phyloP scores from a whole-genome alignment of 2,797 vertebrate species.

The Parauchenoglanis ngamensis region DNA sequence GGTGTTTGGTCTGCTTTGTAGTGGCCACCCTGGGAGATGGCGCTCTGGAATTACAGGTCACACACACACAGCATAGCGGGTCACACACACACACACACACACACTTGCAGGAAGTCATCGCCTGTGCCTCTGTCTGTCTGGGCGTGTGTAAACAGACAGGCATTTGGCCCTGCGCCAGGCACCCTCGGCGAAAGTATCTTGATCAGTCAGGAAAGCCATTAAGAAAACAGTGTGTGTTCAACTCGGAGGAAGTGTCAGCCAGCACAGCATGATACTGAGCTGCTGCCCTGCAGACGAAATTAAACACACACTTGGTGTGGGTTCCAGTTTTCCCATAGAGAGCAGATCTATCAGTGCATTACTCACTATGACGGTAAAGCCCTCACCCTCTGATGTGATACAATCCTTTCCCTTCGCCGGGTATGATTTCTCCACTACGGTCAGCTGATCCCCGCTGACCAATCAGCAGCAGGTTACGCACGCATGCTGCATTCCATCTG shows the following conservation, averaged over 20 bases:
- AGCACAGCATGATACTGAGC: background rate
- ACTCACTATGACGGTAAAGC: conserved; percentile 46
- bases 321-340: background rate
- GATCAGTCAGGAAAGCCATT: conserved; percentile 52
- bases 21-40: conserved; percentile 40
- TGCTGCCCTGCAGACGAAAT: background rate
- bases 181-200: conserved; percentile 40
- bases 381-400: conserved; percentile 36
- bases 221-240: conserved; percentile 49
- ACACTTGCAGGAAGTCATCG: conserved; percentile 44
- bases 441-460: conserved; percentile 53
- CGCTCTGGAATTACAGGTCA: conserved; percentile 45
- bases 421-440: conserved; percentile 19
- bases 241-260: conserved; percentile 7
- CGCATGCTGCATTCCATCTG: conserved; percentile 45
- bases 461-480: conserved; percentile 36
- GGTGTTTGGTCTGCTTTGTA: conserved; percentile 52
- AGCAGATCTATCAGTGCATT: conserved; percentile 4
- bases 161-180: conserved; percentile 38
- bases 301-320: background rate
- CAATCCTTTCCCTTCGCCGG: conserved; percentile 1
- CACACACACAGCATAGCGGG: conserved; percentile 3
- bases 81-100: conserved; percentile 32
- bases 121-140: conserved; percentile 30
- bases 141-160: conserved; percentile 37